Evolutionary conservation across 2,888 invertebrate genomes (phyloP).

Genomic region (Cantharis lateralis): DNA sequence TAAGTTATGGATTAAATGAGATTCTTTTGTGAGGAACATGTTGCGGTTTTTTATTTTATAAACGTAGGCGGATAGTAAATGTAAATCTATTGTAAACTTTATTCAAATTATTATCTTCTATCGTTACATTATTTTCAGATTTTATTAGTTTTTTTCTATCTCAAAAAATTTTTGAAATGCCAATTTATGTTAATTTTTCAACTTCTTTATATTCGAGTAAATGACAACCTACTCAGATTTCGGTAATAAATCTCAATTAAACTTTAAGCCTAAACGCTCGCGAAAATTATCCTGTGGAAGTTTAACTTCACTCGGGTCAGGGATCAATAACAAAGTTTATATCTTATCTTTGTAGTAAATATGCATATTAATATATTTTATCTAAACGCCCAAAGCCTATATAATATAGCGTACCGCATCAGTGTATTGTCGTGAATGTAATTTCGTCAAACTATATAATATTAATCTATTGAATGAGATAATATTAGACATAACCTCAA

Average conservation of each 20-base stretch:
- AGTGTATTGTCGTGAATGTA: neutral
- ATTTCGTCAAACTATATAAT: neutral
- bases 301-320: neutral
- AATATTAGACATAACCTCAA: too few species aligned
- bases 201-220: neutral
- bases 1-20: neutral
- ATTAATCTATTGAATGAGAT: too few species aligned
- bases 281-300: neutral
- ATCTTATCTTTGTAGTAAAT: neutral
- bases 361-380: neutral
- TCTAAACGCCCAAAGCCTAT: neutral
- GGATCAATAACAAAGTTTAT: neutral
- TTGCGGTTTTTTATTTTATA: neutral
- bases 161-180: neutral
- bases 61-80: neutral
- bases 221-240: neutral
- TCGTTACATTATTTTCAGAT: neutral
- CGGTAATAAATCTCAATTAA: neutral
- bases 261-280: neutral
- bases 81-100: neutral
- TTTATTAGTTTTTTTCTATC: neutral
- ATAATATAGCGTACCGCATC: neutral
- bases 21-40: neutral
- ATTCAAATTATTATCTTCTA: neutral
- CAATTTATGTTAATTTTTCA: neutral